phyloP scores from a whole-genome alignment of 2,113 vertebrate genomes.

The Myrmecobius fasciatus region DNA sequence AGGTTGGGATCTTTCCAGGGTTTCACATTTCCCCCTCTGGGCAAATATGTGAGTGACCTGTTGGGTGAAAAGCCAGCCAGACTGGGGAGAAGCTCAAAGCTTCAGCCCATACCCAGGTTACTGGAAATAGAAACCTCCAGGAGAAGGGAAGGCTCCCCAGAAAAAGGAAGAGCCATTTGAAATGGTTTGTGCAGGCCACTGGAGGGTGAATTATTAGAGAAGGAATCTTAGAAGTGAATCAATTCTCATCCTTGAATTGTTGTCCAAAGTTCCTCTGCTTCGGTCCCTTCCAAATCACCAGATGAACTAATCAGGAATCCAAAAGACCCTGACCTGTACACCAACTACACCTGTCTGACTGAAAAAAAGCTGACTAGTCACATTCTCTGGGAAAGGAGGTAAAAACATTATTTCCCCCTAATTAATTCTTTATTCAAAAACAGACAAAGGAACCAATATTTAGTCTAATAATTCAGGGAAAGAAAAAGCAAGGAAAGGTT shows the following conservation, averaged over 20 bases:
- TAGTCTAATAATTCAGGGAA: neutral
- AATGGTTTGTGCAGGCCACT: neutral
- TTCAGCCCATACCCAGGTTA: neutral
- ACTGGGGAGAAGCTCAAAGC: neutral
- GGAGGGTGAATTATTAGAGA: neutral
- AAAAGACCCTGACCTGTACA: neutral
- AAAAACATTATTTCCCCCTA: neutral
- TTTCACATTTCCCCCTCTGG: neutral
- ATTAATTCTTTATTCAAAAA: neutral
- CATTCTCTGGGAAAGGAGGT: neutral
- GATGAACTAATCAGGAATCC: neutral
- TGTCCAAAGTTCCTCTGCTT: neutral
- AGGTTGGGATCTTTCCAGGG: neutral
- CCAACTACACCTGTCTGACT: neutral
- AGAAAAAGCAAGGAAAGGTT: neutral
- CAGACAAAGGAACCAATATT: neutral
- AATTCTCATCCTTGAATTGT: neutral
- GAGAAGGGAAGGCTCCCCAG: neutral
- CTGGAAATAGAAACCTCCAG: neutral
- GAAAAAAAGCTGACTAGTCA: neutral
- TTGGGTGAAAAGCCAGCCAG: neutral
- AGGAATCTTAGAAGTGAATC: neutral
- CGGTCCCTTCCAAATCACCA: neutral
- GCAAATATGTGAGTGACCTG: neutral
- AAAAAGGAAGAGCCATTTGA: neutral